phyloP scores from a whole-genome alignment of 2,113 vertebrate species.

The Chamaetylas fuelleborni region DNA sequence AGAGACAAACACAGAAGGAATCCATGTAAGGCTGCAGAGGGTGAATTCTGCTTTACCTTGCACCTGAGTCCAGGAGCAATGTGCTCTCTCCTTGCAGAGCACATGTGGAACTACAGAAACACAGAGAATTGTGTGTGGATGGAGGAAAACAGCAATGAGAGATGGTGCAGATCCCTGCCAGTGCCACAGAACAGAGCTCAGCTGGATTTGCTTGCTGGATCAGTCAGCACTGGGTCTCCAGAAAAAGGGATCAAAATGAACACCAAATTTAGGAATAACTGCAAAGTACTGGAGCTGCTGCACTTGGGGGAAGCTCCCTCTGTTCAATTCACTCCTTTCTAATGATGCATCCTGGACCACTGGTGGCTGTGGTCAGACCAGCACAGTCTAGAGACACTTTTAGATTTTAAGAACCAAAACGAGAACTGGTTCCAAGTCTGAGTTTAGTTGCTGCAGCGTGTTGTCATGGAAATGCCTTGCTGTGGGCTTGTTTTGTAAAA shows the following conservation, averaged over 20 bases:
- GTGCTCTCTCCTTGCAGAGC: neutral
- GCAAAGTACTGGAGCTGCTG: neutral
- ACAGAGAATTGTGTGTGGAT: neutral
- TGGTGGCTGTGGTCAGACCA: neutral
- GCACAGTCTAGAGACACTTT: neutral
- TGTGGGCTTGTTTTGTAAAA: neutral
- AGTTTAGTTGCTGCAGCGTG: neutral
- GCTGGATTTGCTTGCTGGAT: neutral
- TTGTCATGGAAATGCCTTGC: slow-evolving; percentile 30
- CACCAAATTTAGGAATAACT: neutral
- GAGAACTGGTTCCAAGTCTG: neutral
- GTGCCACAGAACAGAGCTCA: neutral
- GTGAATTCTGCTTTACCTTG: neutral
- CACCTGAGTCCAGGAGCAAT: neutral
- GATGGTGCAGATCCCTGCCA: neutral
- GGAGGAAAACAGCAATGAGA: neutral
- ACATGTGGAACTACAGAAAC: neutral
- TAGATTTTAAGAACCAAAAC: neutral
- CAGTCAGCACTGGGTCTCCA: neutral
- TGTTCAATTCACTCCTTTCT: neutral
- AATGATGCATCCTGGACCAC: neutral
- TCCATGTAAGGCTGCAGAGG: neutral
- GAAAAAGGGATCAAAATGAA: neutral
- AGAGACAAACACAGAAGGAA: neutral
- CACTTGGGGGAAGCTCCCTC: neutral